Evolutionary conservation across 1,140 invertebrate genomes (phyloP), one percentile per base, ranked within the genome.

Genomic region (Batillaria attramentaria): DNA sequence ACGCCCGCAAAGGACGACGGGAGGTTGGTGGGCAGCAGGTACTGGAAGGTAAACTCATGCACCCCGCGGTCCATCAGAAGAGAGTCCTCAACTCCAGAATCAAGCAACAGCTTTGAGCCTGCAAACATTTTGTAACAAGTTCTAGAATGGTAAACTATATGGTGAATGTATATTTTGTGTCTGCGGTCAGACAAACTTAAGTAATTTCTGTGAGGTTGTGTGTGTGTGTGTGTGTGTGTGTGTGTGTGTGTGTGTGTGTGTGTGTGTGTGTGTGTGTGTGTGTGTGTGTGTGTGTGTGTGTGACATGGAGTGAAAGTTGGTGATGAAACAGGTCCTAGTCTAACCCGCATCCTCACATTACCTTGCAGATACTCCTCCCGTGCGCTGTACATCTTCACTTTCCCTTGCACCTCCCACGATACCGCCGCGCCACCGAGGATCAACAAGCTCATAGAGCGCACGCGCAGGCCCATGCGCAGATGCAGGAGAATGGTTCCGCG

Each of bases 1-100:
- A 90, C 88, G 37, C 90, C 90, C 72, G 89, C 88, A 79, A 88
- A 91, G 10, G 89, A 90, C 4, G 89, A 89, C 0, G 90, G 90
- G 2, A 91, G 79, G 69, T 87, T 84, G 0, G 83, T 69, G 0
- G 88, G 88, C 0, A 91, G 87, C 68, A 83, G 79, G 69, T 89
- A 90, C 24, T 85, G 76, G 78, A 91, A 89, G 0, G 86, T 84
- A 77, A 89, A 90, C 4, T 84, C 74, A 62, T 91, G 88, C 16
- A 68, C 54, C 0, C 90, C 90, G 31, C 65, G 74, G 8, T 72
- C 72, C n/a, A 89, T 31, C 28, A 57, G 60, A 42, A 87, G 28
- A 0, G 81, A 70, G 16, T 80, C 43, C 28, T 73, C 72, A 8
- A 46, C 31, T 0, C 76, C 77, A 28, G 50, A 62, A 57, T 83